Evolutionary conservation across 2,888 invertebrate genomes (phyloP).

Genomic region (Suillia variegata): DNA sequence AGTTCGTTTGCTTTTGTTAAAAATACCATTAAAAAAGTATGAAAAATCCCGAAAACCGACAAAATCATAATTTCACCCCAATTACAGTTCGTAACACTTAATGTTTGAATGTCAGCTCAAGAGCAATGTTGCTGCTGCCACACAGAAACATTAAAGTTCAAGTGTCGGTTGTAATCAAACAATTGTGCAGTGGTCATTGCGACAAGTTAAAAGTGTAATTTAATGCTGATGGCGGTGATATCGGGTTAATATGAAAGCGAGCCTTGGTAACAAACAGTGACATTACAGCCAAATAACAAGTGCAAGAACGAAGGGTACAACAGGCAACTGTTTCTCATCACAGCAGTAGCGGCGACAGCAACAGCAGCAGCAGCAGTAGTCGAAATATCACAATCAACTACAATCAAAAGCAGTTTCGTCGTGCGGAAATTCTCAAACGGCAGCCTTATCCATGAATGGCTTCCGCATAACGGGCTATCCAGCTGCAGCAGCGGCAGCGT

Average conservation of each 20-base stretch:
- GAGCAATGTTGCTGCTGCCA: too few species aligned
- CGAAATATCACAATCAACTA: slow-evolving; percentile 13
- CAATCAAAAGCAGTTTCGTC: slow-evolving; percentile 6
- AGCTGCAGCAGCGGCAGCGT: slow-evolving; percentile 35
- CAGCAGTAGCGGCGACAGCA: slow-evolving; percentile 19
- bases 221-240: slow-evolving; percentile 11
- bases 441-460: slow-evolving; percentile 45
- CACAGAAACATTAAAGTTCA: not conserved
- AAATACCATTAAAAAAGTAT: not conserved
- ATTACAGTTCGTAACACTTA: too few species aligned
- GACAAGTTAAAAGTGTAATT: slow-evolving; percentile 21
- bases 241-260: not conserved
- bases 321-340: too few species aligned
- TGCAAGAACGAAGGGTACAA: slow-evolving; percentile 23
- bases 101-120: too few species aligned
- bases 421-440: slow-evolving; percentile 16
- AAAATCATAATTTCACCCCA: too few species aligned
- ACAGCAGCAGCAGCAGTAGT: slow-evolving; percentile 22
- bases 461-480: slow-evolving; percentile 54
- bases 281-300: too few species aligned
- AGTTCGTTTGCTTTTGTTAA: not conserved
- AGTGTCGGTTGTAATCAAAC: slow-evolving; percentile 9
- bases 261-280: slow-evolving; percentile 12
- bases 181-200: slow-evolving; percentile 8
- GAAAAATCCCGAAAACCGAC: too few species aligned